Base-by-base conservation (phyloP, 2,113 vertebrate genomes). In the Scomber japonicus region DNA sequence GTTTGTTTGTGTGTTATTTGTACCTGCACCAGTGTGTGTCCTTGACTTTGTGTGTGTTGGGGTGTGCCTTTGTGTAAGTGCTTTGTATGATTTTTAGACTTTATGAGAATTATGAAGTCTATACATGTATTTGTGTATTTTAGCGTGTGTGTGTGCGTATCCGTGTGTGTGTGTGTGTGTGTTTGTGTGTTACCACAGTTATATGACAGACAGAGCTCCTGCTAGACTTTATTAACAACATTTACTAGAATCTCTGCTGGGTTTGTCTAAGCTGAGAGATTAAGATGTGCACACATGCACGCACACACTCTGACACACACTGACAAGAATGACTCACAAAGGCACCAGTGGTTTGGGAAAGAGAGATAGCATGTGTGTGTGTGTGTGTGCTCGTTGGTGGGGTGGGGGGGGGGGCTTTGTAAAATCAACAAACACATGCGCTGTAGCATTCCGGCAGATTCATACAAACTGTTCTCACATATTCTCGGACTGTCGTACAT, bases 221-320 rank as follows among this genome's bases (percentile, higher is more conserved):
- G n/a, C 70, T 66, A 81, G 85, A 83, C 83, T 85, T 92, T 91
- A 90, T 90, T 75, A 88, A 82, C 71, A 80, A 56, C 50, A 60
- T 90, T 86, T 83, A 88, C 66, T 48, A 77, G 84, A 81, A 27
- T 27, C 76, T 89, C 74, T 81, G 46, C 74, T 71, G 63, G 60
- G 63, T 75, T 78, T 71, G 69, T 84, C 64, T 74, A 62, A 78
- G 56, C 71, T 57, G n/a, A 21, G 35, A 80, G 83, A 86, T 91
- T 80, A 88, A 85, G 85, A 89, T 62, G 61, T 72, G 24, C 3
- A 0, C 50, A 48, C 46, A 66, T 17, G 57, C 45, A 35, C 48
- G 53, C 35, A 24, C 48, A 56, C 31, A 55, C 45, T 17, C 50
- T 15, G 5, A 65, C 59, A 66, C 75, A 81, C 51, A 62, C 53